These are phyloP conservation scores for Phortica okadai DNA, from an alignment of 2,888 invertebrate genomes.

Conservation along the genomic window DNA sequence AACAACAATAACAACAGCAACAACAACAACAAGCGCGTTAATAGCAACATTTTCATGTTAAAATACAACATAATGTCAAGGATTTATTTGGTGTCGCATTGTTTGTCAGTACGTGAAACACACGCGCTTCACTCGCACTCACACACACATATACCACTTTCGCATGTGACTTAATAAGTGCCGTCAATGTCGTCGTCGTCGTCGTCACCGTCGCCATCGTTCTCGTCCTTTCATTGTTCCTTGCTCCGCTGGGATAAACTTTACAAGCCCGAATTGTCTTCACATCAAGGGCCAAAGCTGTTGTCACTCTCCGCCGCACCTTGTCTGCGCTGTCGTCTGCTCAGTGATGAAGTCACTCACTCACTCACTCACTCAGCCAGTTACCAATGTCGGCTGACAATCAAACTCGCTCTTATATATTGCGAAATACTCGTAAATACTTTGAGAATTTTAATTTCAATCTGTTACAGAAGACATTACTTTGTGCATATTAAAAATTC, in stretches of 20 bases:
- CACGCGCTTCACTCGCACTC: neutral
- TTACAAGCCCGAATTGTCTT: neutral
- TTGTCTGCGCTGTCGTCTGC: neutral
- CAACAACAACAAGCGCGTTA: constrained; percentile 31
- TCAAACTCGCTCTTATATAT: neutral
- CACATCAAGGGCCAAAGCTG: neutral
- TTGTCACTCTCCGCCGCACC: neutral
- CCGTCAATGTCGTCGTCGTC: neutral
- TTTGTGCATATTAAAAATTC: constrained; percentile 34
- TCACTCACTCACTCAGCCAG: constrained; percentile 14
- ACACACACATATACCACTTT: neutral
- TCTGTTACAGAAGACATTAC: constrained; percentile 32
- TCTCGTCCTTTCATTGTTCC: neutral
- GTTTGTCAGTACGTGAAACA: constrained; percentile 19
- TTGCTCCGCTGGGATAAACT: neutral
- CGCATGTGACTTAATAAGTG: constrained; percentile 29
- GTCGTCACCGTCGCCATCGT: neutral
- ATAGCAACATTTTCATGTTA: constrained; percentile 43
- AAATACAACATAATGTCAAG: constrained; percentile 41
- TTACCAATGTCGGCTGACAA: constrained; percentile 6
- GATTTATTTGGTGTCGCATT: constrained; percentile 39
- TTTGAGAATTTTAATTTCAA: constrained; percentile 35
- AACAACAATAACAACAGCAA: neutral
- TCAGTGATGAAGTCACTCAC: constrained; percentile 26
- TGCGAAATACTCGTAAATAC: constrained; percentile 33